phyloP scores from a whole-genome alignment of 2,888 invertebrate species.

The Polyploca ridens region DNA sequence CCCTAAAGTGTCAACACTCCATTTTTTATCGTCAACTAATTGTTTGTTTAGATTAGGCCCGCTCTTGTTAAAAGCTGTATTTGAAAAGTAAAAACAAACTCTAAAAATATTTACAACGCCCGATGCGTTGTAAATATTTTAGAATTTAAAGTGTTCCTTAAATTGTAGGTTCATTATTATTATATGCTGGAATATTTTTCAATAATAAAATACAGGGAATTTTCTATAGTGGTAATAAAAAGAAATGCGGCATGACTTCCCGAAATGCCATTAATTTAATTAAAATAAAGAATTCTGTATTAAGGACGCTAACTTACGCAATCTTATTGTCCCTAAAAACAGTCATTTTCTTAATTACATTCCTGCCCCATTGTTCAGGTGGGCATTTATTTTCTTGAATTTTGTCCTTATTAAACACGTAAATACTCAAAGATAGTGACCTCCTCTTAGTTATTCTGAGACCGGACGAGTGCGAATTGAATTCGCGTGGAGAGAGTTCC shows the following conservation, averaged over 20 bases:
- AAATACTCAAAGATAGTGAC: neutral
- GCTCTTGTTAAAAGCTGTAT: constrained; percentile 24
- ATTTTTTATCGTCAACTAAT: constrained; percentile 29
- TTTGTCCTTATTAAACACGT: neutral
- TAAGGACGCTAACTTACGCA: constrained; percentile 26
- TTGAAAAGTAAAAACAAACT: constrained; percentile 17
- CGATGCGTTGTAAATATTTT: too few species aligned
- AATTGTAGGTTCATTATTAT: neutral
- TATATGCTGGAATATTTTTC: neutral
- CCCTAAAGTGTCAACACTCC: constrained; percentile 24
- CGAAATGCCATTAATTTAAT: constrained; percentile 16
- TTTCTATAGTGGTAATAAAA: neutral
- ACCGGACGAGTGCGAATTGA: too few species aligned
- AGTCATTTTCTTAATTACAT: constrained; percentile 33
- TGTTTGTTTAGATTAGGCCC: constrained; percentile 31
- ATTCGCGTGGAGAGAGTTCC: too few species aligned
- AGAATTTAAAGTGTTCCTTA: neutral
- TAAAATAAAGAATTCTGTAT: constrained; percentile 32
- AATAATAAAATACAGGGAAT: neutral
- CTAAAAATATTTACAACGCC: neutral
- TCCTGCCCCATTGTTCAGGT: constrained; percentile 28
- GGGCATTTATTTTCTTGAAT: constrained; percentile 17
- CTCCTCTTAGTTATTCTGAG: too few species aligned
- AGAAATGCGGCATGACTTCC: neutral
- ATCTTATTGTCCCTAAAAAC: constrained; percentile 2